A percentile compares a stretch with the other conserved stretches of the same genome.
Conservation (phyloP, 2,113 vertebrate species). For the Limanda limanda region DNA sequence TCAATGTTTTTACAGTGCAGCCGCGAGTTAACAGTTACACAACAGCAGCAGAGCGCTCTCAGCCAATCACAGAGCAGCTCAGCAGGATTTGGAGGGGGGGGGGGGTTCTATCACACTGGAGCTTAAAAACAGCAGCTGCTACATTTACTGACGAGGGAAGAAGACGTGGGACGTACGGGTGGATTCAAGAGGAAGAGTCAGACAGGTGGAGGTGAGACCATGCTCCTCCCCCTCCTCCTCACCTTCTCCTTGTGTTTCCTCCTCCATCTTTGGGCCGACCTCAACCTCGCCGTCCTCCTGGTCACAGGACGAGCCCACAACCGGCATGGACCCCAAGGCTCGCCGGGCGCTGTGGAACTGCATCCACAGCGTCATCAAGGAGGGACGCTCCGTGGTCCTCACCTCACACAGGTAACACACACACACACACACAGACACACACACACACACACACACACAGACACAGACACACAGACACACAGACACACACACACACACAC, state of each 20-base stretch:
- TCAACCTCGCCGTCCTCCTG: constrained; percentile 53
- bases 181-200: constrained; percentile 2
- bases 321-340: constrained; percentile 98
- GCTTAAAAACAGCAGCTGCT: constrained; percentile 23
- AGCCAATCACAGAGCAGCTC: constrained; percentile 50
- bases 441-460: too few species aligned
- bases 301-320: constrained; percentile 95
- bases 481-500: neutral
- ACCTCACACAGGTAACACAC: constrained; percentile 93
- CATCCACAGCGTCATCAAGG: constrained; percentile 92
- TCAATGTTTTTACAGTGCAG: neutral
- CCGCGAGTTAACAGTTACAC: constrained; percentile 4
- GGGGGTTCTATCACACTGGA: constrained; percentile 1
- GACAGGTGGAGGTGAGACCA: constrained; percentile 1
- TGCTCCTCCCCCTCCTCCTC: constrained; percentile 50
- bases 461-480: constrained; percentile 89
- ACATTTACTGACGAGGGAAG: constrained; percentile 1
- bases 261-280: constrained; percentile 52
- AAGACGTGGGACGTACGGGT: neutral
- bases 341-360: constrained; percentile 96
- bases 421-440: constrained; percentile 85
- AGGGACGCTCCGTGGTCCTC: constrained; percentile 94
- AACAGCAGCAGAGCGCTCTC: neutral
- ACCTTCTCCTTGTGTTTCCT: constrained; percentile 58
- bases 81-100: constrained; percentile 12